Percentiles rank a stretch among this genome's conserved stretches.
Conservation (phyloP, 2,888 invertebrate species). For the Tetranychus truncatus region DNA sequence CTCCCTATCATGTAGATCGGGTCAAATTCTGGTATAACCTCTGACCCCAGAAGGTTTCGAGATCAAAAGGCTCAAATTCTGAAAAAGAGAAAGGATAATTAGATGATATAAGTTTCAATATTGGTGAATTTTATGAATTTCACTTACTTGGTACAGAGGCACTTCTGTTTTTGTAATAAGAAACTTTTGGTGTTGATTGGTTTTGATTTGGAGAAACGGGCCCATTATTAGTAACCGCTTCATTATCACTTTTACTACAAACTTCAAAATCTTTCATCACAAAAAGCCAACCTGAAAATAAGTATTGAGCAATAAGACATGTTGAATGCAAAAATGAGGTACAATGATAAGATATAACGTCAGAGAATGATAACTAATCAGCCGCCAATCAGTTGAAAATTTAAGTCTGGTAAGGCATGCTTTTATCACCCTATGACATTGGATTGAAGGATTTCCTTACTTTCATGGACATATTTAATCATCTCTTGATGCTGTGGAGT, state of each 20-base stretch:
- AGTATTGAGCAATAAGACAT: not conserved
- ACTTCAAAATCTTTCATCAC: slow-evolving; percentile 3
- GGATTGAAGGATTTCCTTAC: slow-evolving; percentile 41
- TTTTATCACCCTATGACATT: too few relatives aligned
- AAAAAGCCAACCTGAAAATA: not conserved
- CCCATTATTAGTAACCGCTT: not conserved
- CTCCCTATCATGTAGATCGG: not conserved
- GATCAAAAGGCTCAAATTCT: slow-evolving; percentile 73
- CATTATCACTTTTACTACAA: not conserved
- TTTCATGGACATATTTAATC: slow-evolving; percentile 64
- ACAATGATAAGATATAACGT: not conserved
- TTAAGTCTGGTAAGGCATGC: too few relatives aligned
- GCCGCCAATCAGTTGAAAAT: not conserved
- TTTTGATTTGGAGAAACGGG: not conserved
- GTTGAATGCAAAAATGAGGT: not conserved
- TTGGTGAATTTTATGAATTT: not conserved
- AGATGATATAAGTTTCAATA: not conserved
- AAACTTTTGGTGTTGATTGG: not conserved
- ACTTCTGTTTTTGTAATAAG: slow-evolving; percentile 9
- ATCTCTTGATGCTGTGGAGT: slow-evolving; percentile 69
- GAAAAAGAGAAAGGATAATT: not conserved
- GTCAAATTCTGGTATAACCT: slow-evolving; percentile 65
- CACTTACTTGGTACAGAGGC: slow-evolving; percentile 2
- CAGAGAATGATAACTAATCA: not conserved
- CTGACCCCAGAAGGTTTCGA: slow-evolving; percentile 79